These are phyloP conservation scores for Ursus arctos DNA, from an alignment of 2,113 vertebrate species.

Conservation along the genomic window DNA sequence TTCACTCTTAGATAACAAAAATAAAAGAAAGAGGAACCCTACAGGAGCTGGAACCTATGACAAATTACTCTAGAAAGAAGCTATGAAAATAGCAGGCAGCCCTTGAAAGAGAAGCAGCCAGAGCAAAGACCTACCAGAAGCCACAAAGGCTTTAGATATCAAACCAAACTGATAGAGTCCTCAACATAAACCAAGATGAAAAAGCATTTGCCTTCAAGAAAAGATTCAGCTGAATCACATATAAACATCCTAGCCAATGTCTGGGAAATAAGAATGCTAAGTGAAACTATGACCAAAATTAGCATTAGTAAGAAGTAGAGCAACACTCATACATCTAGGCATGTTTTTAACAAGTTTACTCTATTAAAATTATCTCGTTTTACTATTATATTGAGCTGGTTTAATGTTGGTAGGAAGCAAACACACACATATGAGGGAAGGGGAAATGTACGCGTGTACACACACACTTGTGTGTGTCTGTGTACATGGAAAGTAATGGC, in stretches of 20 bases:
- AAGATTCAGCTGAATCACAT: background rate
- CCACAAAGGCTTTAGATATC: background rate
- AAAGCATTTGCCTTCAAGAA: conserved; percentile 16
- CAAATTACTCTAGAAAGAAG: conserved; percentile 42
- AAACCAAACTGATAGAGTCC: background rate
- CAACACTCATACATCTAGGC: background rate
- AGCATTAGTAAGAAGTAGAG: background rate
- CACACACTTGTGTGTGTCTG: no score
- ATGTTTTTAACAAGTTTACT: conserved; percentile 9
- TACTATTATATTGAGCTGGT: background rate
- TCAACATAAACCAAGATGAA: background rate
- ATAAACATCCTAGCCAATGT: background rate
- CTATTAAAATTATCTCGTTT: background rate
- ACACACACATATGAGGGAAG: background rate
- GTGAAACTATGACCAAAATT: background rate
- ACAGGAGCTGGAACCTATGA: background rate
- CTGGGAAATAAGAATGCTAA: background rate
- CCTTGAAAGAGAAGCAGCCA: background rate
- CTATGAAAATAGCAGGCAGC: background rate
- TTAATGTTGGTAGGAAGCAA: background rate
- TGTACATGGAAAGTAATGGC: background rate
- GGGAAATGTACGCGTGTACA: background rate
- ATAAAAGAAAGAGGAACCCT: background rate
- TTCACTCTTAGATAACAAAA: background rate
- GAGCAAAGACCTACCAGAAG: background rate